phyloP scores from a whole-genome alignment of 1,140 invertebrate genomes.

The Rhopalosiphum padi region DNA sequence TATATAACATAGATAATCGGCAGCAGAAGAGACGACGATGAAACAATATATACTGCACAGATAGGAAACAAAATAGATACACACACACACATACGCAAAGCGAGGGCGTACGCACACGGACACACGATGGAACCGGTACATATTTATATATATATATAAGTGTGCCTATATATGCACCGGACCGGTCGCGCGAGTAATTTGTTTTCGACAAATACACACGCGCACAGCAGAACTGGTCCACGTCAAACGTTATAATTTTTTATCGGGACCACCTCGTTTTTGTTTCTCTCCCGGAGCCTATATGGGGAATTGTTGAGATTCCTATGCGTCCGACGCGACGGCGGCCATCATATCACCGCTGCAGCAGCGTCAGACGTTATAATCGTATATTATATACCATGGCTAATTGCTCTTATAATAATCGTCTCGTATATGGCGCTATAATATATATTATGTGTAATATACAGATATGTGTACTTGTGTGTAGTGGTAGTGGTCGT shows the following conservation, averaged over 20 bases:
- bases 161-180: neutral
- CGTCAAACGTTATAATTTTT: conserved; percentile 57
- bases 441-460: neutral
- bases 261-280: conserved; percentile 44
- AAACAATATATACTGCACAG: neutral
- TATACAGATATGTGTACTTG: neutral
- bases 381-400: neutral
- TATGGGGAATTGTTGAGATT: conserved; percentile 51
- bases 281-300: conserved; percentile 11
- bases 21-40: neutral
- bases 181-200: conserved; percentile 53
- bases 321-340: conserved; percentile 30
- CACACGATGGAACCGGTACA: conserved; percentile 32
- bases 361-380: neutral
- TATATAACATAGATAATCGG: neutral
- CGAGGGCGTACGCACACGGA: conserved; percentile 32
- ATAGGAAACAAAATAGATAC: neutral
- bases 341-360: neutral
- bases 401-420: conserved; percentile 42
- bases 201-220: conserved; percentile 47
- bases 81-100: neutral
- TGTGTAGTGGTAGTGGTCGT: neutral
- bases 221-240: conserved; percentile 34
- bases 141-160: neutral
- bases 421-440: neutral